Evolutionary conservation across 2,797 vertebrate genomes (phyloP).

Genomic region (Muscicapa striata): DNA sequence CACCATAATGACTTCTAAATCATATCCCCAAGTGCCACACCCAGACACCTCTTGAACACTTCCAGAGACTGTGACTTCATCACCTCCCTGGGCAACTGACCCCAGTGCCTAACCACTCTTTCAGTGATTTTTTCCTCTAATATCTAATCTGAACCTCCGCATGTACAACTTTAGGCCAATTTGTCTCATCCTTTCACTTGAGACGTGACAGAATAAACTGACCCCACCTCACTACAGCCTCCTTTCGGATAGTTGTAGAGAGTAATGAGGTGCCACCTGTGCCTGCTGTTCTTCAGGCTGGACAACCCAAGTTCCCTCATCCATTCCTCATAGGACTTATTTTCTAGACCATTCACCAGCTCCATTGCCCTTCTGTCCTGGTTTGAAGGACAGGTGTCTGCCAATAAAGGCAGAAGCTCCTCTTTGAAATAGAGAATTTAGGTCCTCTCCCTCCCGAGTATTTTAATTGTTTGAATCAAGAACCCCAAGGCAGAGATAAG

Average conservation of each 20-base stretch:
- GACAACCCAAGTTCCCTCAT: background rate
- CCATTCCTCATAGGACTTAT: background rate
- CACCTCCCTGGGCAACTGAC: background rate
- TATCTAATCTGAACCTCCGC: background rate
- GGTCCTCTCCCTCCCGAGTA: too few relatives aligned
- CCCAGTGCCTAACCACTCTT: background rate
- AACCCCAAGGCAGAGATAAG: too few relatives aligned
- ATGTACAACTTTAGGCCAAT: background rate
- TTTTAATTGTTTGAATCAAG: too few relatives aligned
- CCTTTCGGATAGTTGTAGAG: background rate
- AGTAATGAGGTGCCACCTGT: too few relatives aligned
- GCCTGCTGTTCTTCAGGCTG: background rate
- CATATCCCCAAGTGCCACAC: background rate
- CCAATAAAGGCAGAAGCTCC: too few relatives aligned
- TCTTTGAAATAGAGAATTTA: too few relatives aligned
- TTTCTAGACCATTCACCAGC: background rate
- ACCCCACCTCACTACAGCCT: accelerated
- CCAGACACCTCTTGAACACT: background rate
- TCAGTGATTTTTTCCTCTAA: too few relatives aligned
- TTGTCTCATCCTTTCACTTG: background rate
- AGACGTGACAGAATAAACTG: background rate
- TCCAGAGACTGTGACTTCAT: background rate
- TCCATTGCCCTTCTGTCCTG: too few relatives aligned
- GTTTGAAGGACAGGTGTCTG: too few relatives aligned
- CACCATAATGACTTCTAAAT: background rate